These are phyloP conservation scores for Montipora efflorescens DNA, from an alignment of 64 coral and sea anemone genomes.

Conservation along the genomic window DNA sequence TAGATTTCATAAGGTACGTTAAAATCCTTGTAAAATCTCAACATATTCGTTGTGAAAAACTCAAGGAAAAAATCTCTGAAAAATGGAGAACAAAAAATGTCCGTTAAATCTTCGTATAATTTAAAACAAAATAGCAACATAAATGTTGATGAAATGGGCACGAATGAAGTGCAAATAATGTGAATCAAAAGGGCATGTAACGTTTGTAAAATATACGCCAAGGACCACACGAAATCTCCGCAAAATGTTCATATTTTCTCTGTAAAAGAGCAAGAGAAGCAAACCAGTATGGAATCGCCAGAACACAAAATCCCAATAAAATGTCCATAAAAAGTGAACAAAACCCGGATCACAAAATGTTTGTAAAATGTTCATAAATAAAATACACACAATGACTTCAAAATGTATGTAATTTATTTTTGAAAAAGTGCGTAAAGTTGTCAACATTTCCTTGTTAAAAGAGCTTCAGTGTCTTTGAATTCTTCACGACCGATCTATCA, in stretches of 20 bases:
- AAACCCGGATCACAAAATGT: background rate
- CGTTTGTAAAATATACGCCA: background rate
- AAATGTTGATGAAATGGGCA: background rate
- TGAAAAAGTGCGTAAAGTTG: too few relatives aligned
- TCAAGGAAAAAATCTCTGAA: background rate
- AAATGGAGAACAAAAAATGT: background rate
- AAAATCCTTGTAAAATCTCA: background rate
- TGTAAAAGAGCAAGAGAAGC: background rate
- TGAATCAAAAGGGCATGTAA: background rate
- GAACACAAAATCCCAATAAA: background rate
- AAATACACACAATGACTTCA: too few relatives aligned
- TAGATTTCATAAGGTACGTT: background rate
- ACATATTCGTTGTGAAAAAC: background rate
- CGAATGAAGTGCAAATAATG: background rate
- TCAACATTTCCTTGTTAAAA: too few relatives aligned
- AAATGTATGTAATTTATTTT: too few relatives aligned
- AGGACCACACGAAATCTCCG: background rate
- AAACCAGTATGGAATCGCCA: background rate
- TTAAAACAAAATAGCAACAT: background rate
- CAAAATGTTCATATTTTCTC: background rate
- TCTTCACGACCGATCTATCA: too few relatives aligned
- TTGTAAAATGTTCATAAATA: background rate
- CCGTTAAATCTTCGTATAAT: background rate
- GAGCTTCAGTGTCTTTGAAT: too few relatives aligned
- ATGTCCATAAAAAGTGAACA: background rate